These are phyloP conservation scores for Euphonia xanthogaster DNA, from an alignment of 2,797 vertebrate genomes.

Conservation along the genomic window DNA sequence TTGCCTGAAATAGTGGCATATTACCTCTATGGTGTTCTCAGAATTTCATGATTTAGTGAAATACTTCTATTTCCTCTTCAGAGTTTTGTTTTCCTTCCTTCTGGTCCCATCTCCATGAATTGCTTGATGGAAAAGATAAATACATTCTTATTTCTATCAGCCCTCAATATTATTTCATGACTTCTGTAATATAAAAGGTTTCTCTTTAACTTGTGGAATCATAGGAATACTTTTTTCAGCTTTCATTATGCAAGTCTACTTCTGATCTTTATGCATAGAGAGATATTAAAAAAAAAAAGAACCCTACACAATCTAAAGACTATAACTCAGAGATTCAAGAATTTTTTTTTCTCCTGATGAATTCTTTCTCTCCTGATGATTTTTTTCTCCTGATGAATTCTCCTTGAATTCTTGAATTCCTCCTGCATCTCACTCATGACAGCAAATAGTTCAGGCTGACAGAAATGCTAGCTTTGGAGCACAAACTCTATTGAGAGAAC, in stretches of 20 bases:
- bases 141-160: background rate
- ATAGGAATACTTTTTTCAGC: background rate
- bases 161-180: background rate
- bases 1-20: background rate
- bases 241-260: background rate
- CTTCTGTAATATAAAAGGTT: background rate
- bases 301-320: background rate
- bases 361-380: background rate
- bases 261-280: background rate
- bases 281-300: background rate
- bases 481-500: background rate
- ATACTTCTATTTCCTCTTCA: background rate
- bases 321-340: background rate
- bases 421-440: background rate
- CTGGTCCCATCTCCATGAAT: background rate
- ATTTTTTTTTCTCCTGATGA: background rate
- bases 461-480: background rate
- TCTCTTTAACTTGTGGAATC: background rate
- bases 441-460: background rate
- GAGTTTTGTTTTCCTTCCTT: background rate
- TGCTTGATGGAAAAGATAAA: background rate
- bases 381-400: background rate
- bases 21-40: background rate
- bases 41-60: background rate
- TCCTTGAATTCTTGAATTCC: too few species aligned